Evolutionary conservation across 2,113 vertebrate species (phyloP), one percentile per base, ranked within the genome.

Genomic region (Nematolebias whitei): DNA sequence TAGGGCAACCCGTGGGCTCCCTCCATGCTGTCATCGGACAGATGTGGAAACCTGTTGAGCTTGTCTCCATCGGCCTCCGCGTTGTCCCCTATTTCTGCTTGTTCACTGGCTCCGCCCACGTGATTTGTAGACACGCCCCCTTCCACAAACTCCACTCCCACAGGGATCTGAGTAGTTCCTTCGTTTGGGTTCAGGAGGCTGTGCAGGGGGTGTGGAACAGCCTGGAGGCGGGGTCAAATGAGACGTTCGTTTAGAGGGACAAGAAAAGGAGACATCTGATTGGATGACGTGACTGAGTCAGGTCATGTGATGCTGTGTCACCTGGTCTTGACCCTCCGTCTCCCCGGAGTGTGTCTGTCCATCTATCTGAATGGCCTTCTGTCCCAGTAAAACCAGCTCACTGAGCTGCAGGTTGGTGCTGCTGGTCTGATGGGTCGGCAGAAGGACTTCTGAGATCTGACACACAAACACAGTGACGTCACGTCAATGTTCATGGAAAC

Each of bases 361-460:
- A 23, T 45, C 48, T 13, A n/a, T 20, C 26, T 29, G 5, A 35
- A 35, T 10, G 0, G 1, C n/a, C 40, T 41, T 32, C 54, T 56
- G 40, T 26, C 61, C 71, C 62, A 63, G 41, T 32, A 18, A 24
- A 18, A 57, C 35, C 16, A 69, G 79, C 29, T 77, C 61, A 20
- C 13, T 43, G 20, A 74, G 23, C 61, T 47, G 53, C 62, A 58
- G 48, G 2, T 2, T 49, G 41, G 41, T 61, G 54, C 19, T 55
- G 41, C 44, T 52, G 48, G 10, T 39, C 23, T 40, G 40, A 12
- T 51, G 54, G 24, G 56, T 40, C 56, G 56, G 35, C 51, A n/a
- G 48, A 26, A 51, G 47, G 47, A 63, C 12, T 43, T 64, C 70
- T 1, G 13, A 26, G 0, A 54, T 74, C 71, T 70, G 19, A 12